Conservation (phyloP, 2,888 invertebrate genomes). For the Eupithecia exiguata region DNA sequence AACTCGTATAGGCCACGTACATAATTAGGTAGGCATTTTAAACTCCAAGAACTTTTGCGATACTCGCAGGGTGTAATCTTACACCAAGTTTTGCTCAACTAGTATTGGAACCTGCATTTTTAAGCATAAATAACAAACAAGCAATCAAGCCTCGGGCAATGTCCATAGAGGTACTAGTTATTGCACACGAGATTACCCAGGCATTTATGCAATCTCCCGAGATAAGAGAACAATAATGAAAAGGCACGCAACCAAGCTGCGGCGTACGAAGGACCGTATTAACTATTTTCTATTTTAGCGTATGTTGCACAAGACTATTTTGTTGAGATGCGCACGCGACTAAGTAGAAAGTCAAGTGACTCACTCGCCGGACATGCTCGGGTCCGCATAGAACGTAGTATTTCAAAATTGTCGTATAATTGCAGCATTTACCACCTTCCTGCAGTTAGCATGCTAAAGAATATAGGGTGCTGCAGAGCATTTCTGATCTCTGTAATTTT, state of each 20-base stretch:
- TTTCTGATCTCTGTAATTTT: slow-evolving; percentile 41
- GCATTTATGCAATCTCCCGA: slow-evolving; percentile 40
- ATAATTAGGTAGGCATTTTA: background rate
- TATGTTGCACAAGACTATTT: slow-evolving; percentile 69
- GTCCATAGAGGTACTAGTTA: slow-evolving; percentile 34
- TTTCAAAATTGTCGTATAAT: slow-evolving; percentile 69
- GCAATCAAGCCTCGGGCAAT: slow-evolving; percentile 29
- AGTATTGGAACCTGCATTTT: background rate
- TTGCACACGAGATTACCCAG: slow-evolving; percentile 41
- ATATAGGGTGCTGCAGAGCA: slow-evolving; percentile 43
- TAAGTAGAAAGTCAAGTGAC: slow-evolving; percentile 75
- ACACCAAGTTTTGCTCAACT: background rate
- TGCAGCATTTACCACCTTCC: slow-evolving; percentile 58
- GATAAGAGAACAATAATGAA: slow-evolving; percentile 44
- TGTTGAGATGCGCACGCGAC: slow-evolving; percentile 64
- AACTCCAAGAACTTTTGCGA: background rate
- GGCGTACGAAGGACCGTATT: slow-evolving; percentile 54
- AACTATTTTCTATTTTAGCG: slow-evolving; percentile 76
- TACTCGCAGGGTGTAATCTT: background rate
- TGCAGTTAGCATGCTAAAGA: slow-evolving; percentile 53
- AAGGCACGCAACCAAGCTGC: slow-evolving; percentile 41
- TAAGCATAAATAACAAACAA: slow-evolving; percentile 16
- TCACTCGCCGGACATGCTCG: slow-evolving; percentile 64
- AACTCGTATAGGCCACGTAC: background rate
- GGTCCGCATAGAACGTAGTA: slow-evolving; percentile 52